Evolutionary conservation across 2,888 invertebrate species (phyloP), one percentile per base, ranked within the genome.

Genomic region (Spatulosminthurus flaviceps): DNA sequence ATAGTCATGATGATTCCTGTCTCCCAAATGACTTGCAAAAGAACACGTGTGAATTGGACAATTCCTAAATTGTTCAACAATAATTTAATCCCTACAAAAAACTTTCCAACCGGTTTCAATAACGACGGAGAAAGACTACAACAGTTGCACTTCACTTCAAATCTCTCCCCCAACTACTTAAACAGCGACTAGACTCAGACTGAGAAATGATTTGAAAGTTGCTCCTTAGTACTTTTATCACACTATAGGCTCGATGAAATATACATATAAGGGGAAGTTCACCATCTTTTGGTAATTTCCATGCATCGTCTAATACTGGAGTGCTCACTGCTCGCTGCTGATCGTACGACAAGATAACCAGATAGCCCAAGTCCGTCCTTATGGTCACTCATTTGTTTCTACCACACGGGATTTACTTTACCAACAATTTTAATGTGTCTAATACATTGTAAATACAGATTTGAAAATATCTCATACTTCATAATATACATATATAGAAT

Each of bases 181-280:
- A 24, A 64, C 67, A 67, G 29, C 67, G 67, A 67, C 29, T 26
- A 67, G 67, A 24, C 67, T 1, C 19, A 67, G 67, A 67, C 67
- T 67, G 42, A 70, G 70, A 16, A 34, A 51, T 51, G 51, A 51
- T 34, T 11, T 51, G 1, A 19, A 51, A 51, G 51, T 51, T 51
- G 7, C 51, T 51, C 51, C 51, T 51, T 51, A 51, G 5, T 9
- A 4, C 16, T 51, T 4, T 51, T 51, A 51, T 51, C 51, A 51
- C 34, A 9, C 51, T 19, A 26, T 26, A n/a, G 2, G 28, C 28
- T n/a, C n/a, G n/a, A n/a, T n/a, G n/a, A n/a, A n/a, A n/a, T n/a
- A n/a, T n/a, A n/a, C n/a, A n/a, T n/a, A n/a, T n/a, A n/a, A 67
- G 67, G 28, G 29, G 67, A 67, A 67, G 67, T n/a, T 67, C 67